Evolutionary conservation across 2,797 vertebrate species (phyloP).

Genomic region (Nannoperca australis): DNA sequence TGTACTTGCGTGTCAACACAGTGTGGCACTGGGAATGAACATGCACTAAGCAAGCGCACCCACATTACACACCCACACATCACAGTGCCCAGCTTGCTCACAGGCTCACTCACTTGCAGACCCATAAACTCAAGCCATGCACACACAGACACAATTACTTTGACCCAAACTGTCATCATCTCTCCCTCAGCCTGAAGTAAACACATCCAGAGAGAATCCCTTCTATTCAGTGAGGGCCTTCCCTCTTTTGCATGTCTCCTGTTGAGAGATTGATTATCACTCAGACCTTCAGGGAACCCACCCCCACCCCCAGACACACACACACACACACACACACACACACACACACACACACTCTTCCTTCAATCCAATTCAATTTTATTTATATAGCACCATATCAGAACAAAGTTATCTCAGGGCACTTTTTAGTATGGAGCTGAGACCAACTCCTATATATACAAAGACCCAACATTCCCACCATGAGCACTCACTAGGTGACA

Average conservation of each 20-base stretch:
- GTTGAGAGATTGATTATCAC: slow-evolving; percentile 55
- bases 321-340: too few relatives aligned
- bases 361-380: too few relatives aligned
- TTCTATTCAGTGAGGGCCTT: slow-evolving; percentile 19
- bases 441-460: too few relatives aligned
- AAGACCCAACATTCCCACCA: too few relatives aligned
- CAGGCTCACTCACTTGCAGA: slow-evolving; percentile 23
- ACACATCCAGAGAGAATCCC: slow-evolving; percentile 30
- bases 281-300: slow-evolving; percentile 33
- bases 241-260: slow-evolving; percentile 21
- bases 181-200: slow-evolving; percentile 20
- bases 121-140: slow-evolving; percentile 11
- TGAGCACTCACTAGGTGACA: too few relatives aligned
- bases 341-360: too few relatives aligned
- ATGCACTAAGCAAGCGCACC: slow-evolving; percentile 27
- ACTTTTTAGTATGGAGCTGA: too few relatives aligned
- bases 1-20: slow-evolving; percentile 22
- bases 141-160: slow-evolving; percentile 24
- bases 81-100: slow-evolving; percentile 28
- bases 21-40: slow-evolving; percentile 35
- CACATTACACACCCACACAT: slow-evolving; percentile 53
- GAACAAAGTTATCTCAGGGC: too few relatives aligned
- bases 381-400: too few relatives aligned
- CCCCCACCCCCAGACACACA: neutral
- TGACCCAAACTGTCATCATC: slow-evolving; percentile 13